Evolutionary conservation across 2,113 vertebrate species (phyloP).

Genomic region (Seriola aureovittata): DNA sequence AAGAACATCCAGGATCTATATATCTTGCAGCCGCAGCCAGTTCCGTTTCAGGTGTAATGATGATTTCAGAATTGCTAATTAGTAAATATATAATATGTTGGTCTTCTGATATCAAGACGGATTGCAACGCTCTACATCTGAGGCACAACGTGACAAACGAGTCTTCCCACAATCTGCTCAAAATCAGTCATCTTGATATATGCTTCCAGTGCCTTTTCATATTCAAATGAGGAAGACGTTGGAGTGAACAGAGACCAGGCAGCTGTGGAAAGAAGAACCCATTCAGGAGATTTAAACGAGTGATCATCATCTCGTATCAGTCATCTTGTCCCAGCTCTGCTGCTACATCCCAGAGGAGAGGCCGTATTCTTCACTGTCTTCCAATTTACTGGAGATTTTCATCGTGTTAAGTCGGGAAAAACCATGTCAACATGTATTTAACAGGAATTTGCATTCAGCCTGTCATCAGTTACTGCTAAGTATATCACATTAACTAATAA

Average conservation of each 20-base stretch:
- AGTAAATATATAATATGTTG: slow-evolving; percentile 45
- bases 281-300: slow-evolving; percentile 18
- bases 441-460: not conserved
- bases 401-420: not conserved
- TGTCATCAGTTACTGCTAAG: not conserved
- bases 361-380: not conserved
- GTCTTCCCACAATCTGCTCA: slow-evolving; percentile 36
- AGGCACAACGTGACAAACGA: slow-evolving; percentile 51
- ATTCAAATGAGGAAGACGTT: slow-evolving; percentile 60
- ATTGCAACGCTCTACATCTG: slow-evolving; percentile 11
- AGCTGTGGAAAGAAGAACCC: slow-evolving; percentile 22
- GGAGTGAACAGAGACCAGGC: slow-evolving; percentile 9
- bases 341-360: not conserved
- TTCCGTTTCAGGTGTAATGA: slow-evolving; percentile 24
- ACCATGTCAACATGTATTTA: not conserved
- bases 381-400: slow-evolving; percentile 1
- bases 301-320: slow-evolving; percentile 14
- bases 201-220: slow-evolving; percentile 60
- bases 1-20: not conserved
- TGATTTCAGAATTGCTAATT: slow-evolving; percentile 36
- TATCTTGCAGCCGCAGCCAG: slow-evolving; percentile 28
- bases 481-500: not conserved
- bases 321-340: slow-evolving; percentile 3
- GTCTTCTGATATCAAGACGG: slow-evolving; percentile 36
- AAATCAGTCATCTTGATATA: slow-evolving; percentile 63